Base-by-base conservation (phyloP, 2,888 invertebrate species). In the Bedellia somnulentella region DNA sequence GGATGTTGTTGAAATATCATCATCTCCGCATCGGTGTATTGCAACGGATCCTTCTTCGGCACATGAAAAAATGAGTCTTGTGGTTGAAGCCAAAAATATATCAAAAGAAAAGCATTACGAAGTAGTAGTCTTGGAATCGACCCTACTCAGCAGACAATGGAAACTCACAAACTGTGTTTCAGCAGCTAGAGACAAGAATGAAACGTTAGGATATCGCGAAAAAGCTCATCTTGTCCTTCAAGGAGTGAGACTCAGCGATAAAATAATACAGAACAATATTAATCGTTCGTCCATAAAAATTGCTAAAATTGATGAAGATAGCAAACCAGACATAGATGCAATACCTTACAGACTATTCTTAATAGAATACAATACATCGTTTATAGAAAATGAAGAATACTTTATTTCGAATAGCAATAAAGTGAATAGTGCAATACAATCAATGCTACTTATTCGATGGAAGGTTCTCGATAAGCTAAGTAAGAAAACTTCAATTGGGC, bases 41-140 rank as follows among this genome's bases (percentile, higher is more conserved):
- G 57, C 62, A 25, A 56, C 56, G 9, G 39, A 50, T 4, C 47
- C 53, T 4, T 57, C 49, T 1, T 56, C 61, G 5, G 49, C 56
- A 8, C 50, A 63, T 17, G 80, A 83, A 41, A 82, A 81, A 30
- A 62, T 89, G 48, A 83, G 83, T 27, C 49, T 90, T 8, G 81
- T 85, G 18, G 59, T 88, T 3, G 83, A 82, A 46, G 67, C 86
- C 0, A 85, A 84, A 44, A 89, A 89, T 57, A 68, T 83, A 21
- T 84, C 83, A 52, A 79, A 80, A 42, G 68, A 80, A 9, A 83
- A 84, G 44, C 80, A 81, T 45, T 77, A 79, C 0, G 67, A 80
- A 6, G n/a, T 52, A 53, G 76, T 79, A 37, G 50, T 85, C 12
- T 50, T 80, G 15, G 80, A 82, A 39, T 78, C 81, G 2, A 79